A percentile compares a stretch with the other conserved stretches of the same genome.
phyloP scores from a whole-genome alignment of 2,113 vertebrate genomes.

The Phrynosoma blainvillii region DNA sequence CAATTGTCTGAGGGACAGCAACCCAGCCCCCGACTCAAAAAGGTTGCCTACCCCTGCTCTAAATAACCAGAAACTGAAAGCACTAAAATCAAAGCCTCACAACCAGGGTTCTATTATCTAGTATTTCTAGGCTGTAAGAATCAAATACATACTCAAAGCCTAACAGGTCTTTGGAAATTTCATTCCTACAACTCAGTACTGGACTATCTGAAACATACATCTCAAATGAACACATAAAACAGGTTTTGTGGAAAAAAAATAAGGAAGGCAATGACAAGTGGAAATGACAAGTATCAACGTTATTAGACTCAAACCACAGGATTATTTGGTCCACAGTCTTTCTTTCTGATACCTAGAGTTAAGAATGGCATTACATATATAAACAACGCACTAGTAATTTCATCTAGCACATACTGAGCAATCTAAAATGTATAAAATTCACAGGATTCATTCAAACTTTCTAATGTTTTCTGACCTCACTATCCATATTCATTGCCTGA shows the following conservation, averaged over 20 bases:
- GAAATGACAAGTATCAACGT: background rate
- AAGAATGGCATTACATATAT: background rate
- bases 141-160: too few species aligned
- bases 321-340: background rate
- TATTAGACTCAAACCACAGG: background rate
- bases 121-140: background rate
- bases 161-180: background rate
- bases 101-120: background rate
- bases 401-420: background rate
- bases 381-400: background rate
- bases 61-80: too few species aligned
- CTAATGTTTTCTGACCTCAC: background rate
- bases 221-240: background rate
- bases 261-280: background rate
- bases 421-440: background rate
- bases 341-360: background rate
- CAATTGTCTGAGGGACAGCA: too few species aligned
- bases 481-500: background rate
- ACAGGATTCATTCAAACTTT: background rate
- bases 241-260: background rate
- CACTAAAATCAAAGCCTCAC: background rate
- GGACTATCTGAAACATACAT: background rate
- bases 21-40: too few species aligned
- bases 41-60: too few species aligned
- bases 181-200: background rate